These are phyloP conservation scores for Esox masquinongy DNA, from an alignment of 2,797 vertebrate genomes.

Conservation along the genomic window DNA sequence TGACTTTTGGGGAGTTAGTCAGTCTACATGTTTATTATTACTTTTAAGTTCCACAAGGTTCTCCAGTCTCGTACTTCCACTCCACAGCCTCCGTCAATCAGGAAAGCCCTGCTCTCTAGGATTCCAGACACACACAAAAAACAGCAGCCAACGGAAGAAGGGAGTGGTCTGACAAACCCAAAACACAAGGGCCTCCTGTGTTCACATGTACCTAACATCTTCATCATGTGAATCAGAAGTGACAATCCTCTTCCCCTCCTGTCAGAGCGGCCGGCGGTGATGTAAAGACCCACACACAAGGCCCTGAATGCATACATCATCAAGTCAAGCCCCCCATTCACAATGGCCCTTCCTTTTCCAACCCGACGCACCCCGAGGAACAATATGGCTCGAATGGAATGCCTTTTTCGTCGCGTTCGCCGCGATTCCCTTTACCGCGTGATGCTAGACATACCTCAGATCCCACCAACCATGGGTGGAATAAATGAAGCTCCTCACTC, in stretches of 20 bases:
- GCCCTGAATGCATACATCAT: slow-evolving; percentile 62
- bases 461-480: neutral
- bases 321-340: slow-evolving; percentile 27
- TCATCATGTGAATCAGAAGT: slow-evolving; percentile 53
- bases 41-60: neutral
- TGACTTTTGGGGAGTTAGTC: neutral
- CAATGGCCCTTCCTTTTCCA: slow-evolving; percentile 22
- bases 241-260: slow-evolving; percentile 37
- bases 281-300: slow-evolving; percentile 59
- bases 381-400: slow-evolving; percentile 35
- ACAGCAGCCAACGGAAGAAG: neutral
- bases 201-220: slow-evolving; percentile 45
- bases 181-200: slow-evolving; percentile 30
- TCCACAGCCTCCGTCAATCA: slow-evolving; percentile 12
- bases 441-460: slow-evolving; percentile 14
- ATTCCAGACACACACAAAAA: slow-evolving; percentile 23
- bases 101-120: neutral
- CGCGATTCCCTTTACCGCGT: slow-evolving; percentile 65
- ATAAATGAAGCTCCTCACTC: slow-evolving; percentile 1
- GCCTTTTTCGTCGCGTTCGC: slow-evolving; percentile 66
- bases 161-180: slow-evolving; percentile 19
- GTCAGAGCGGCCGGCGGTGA: slow-evolving; percentile 35
- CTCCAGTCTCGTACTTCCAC: neutral
- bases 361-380: slow-evolving; percentile 10
- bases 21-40: neutral